phyloP scores from a whole-genome alignment of 2,797 vertebrate species.

The Silurus aristotelis region DNA sequence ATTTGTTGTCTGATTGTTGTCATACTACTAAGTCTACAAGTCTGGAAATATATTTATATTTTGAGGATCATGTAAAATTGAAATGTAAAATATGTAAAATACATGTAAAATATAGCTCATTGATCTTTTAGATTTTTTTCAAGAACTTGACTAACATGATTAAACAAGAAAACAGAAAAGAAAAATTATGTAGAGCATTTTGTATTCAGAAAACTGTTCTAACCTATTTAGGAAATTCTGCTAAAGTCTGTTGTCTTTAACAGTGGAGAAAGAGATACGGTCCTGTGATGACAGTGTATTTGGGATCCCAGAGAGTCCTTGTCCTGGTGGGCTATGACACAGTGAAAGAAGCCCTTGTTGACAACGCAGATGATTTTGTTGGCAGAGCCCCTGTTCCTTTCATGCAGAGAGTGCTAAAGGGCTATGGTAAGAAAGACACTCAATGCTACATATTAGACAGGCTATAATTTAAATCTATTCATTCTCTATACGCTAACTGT shows the following conservation, averaged over 20 bases:
- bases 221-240: background rate
- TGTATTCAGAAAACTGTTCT: background rate
- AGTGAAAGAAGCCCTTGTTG: conserved; percentile 78
- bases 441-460: too few relatives aligned
- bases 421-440: conserved; percentile 61
- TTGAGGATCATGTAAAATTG: background rate
- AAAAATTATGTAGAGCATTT: background rate
- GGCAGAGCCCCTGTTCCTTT: conserved; percentile 62
- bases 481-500: too few relatives aligned
- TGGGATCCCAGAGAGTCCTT: conserved; percentile 68
- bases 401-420: conserved; percentile 45
- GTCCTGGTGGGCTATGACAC: conserved; percentile 73
- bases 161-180: background rate
- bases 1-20: too few relatives aligned
- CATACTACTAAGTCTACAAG: too few relatives aligned
- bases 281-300: conserved; percentile 71
- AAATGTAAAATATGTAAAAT: too few relatives aligned
- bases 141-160: background rate
- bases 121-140: too few relatives aligned
- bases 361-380: conserved; percentile 74
- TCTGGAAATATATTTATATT: background rate
- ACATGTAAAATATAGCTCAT: too few relatives aligned
- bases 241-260: background rate
- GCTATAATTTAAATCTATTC: too few relatives aligned
- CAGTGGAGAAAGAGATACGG: conserved; percentile 76